phyloP scores from a whole-genome alignment of 2,888 invertebrate genomes.

The Salticus scenicus region DNA sequence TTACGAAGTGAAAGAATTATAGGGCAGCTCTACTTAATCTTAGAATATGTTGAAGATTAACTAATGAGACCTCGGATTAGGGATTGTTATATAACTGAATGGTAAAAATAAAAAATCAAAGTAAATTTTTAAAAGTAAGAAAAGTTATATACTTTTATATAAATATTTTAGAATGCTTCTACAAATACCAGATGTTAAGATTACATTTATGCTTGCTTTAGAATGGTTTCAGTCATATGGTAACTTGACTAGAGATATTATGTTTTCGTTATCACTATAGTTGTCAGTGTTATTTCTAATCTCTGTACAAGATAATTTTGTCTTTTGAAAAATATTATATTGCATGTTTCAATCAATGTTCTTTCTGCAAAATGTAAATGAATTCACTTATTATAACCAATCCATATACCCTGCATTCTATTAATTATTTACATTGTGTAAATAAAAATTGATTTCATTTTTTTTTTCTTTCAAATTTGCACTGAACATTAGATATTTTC shows the following conservation, averaged over 20 bases:
- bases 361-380: not conserved
- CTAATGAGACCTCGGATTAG: not conserved
- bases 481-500: too few relatives aligned
- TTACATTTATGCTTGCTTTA: not conserved
- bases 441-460: too few relatives aligned
- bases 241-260: not conserved
- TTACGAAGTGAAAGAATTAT: not conserved
- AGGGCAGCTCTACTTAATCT: not conserved
- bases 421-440: too few relatives aligned
- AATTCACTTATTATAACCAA: not conserved
- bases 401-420: not conserved
- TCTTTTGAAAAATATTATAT: not conserved
- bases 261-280: not conserved
- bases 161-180: not conserved
- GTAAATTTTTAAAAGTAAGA: not conserved
- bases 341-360: conserved; percentile 1
- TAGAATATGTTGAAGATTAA: not conserved
- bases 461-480: too few relatives aligned
- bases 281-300: too few relatives aligned
- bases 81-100: not conserved
- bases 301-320: not conserved
- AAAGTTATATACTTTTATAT: conserved; percentile 14
- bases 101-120: not conserved
- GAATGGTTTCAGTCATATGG: not conserved
- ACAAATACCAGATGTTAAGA: not conserved